phyloP scores from a whole-genome alignment of 2,797 vertebrate species.

The Halcyon smyrnensis region DNA sequence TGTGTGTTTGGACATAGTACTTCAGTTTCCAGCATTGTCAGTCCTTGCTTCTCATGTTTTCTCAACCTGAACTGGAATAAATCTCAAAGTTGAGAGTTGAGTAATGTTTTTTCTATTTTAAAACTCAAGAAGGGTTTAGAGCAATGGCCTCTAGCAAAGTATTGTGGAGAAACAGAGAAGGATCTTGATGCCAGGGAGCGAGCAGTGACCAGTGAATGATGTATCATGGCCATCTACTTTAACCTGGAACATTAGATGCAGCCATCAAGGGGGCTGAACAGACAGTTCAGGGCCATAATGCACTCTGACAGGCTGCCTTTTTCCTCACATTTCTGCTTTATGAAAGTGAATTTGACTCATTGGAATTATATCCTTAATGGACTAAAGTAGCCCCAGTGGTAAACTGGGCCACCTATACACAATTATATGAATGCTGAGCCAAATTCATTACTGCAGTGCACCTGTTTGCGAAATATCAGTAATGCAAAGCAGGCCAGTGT shows the following conservation, averaged over 20 bases:
- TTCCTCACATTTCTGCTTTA: neutral
- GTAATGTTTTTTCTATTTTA: neutral
- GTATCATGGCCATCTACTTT: neutral
- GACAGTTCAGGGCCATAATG: neutral
- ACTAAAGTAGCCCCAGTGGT: neutral
- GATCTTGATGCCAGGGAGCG: neutral
- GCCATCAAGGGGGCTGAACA: neutral
- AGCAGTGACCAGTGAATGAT: neutral
- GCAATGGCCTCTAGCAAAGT: neutral
- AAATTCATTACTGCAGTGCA: neutral
- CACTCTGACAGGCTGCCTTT: neutral
- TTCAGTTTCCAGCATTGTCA: neutral
- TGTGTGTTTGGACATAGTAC: neutral
- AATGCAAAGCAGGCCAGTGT: neutral
- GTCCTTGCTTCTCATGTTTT: neutral
- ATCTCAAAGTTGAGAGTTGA: neutral
- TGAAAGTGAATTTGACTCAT: neutral
- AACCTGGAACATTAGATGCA: neutral
- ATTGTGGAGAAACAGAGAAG: neutral
- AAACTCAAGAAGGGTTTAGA: neutral
- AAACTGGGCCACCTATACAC: neutral
- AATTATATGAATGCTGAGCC: neutral
- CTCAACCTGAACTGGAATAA: neutral
- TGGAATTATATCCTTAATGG: neutral
- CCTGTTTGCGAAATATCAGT: neutral